Conservation (phyloP, 2,888 invertebrate species). For the Sipha maydis region DNA sequence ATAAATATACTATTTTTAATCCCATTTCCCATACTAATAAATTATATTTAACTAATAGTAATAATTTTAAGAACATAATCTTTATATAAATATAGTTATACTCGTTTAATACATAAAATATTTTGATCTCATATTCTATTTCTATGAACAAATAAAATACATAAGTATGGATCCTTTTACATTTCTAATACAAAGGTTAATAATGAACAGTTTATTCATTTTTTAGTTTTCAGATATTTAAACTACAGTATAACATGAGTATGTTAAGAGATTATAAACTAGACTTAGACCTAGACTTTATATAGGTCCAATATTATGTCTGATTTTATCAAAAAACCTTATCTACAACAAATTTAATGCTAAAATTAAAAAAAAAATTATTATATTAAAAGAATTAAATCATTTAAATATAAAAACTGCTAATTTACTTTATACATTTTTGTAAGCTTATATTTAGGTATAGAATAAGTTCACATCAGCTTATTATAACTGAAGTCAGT, state of each 20-base stretch:
- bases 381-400: no score
- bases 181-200: neutral
- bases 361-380: no score
- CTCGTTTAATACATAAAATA: neutral
- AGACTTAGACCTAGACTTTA: no score
- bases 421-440: no score
- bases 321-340: neutral
- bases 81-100: neutral
- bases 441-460: no score
- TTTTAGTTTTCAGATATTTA: neutral
- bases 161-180: neutral
- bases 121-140: neutral
- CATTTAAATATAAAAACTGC: no score
- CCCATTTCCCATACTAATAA: neutral
- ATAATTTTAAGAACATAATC: neutral
- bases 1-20: neutral
- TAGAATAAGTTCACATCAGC: no score
- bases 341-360: neutral
- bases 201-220: neutral
- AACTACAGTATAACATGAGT: neutral
- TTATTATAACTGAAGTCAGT: no score
- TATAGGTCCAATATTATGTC: no score
- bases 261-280: no score
- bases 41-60: neutral
- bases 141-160: neutral